These are phyloP conservation scores for Selenia dentaria DNA, from an alignment of 2,888 invertebrate genomes.

Conservation along the genomic window DNA sequence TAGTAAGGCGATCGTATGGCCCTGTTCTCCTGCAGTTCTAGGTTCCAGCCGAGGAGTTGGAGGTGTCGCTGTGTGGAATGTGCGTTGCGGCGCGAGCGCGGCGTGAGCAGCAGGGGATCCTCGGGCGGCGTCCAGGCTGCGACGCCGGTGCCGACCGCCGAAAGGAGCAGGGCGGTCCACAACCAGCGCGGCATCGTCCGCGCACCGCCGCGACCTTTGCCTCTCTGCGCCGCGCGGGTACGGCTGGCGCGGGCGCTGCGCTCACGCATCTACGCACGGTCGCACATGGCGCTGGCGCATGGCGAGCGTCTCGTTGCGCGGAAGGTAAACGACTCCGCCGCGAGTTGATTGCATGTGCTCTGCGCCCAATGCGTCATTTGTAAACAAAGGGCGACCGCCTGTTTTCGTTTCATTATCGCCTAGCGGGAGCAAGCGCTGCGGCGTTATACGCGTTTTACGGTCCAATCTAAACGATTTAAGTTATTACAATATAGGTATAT, in stretches of 20 bases:
- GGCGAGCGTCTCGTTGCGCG: conserved; percentile 77
- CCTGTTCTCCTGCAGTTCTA: conserved; percentile 68
- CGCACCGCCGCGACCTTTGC: conserved; percentile 70
- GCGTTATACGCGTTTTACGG: conserved; percentile 45
- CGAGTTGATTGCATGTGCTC: conserved; percentile 74
- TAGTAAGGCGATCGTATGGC: conserved; percentile 75
- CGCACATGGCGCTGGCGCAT: conserved; percentile 42
- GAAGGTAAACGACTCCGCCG: conserved; percentile 81
- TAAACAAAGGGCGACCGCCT: conserved; percentile 80
- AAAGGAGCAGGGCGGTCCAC: conserved; percentile 65
- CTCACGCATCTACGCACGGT: conserved; percentile 72
- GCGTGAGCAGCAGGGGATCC: conserved; percentile 42
- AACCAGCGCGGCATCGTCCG: conserved; percentile 77
- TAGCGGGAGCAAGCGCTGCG: conserved; percentile 35
- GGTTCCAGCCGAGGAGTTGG: conserved; percentile 69
- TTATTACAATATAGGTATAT: no score
- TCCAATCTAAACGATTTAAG: no score
- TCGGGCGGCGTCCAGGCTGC: conserved; percentile 53
- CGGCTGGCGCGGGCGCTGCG: conserved; percentile 63
- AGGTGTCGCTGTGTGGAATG: conserved; percentile 50
- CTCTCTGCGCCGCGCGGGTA: conserved; percentile 59
- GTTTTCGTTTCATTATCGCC: conserved; percentile 67
- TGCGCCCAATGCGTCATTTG: conserved; percentile 77
- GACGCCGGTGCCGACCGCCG: conserved; percentile 48
- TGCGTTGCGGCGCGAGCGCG: conserved; percentile 48